Conservation (phyloP, 2,797 vertebrate species). For the Aeoliscus strigatus region DNA sequence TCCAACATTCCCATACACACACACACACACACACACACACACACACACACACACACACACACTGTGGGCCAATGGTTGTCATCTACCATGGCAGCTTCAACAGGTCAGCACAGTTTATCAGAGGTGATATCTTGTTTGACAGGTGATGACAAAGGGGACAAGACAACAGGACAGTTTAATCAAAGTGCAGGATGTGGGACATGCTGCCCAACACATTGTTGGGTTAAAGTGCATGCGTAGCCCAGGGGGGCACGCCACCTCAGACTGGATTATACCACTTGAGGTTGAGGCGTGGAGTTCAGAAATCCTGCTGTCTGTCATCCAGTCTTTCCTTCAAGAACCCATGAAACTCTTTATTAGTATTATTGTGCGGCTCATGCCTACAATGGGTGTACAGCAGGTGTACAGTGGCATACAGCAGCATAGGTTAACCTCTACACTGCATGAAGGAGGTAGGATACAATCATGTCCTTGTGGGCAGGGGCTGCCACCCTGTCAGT, state of each 20-base stretch:
- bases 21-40: constrained; percentile 12
- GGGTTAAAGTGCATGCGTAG: constrained; percentile 21
- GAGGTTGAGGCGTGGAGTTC: constrained; percentile 23
- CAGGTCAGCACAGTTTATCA: constrained; percentile 31
- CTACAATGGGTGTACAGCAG: too few species aligned
- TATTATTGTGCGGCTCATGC: constrained; percentile 12
- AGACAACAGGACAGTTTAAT: constrained; percentile 6
- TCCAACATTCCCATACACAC: constrained; percentile 41
- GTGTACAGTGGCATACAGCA: constrained; percentile 4
- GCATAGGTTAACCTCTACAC: background rate
- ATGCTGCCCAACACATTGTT: constrained; percentile 7
- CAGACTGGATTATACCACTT: constrained; percentile 20
- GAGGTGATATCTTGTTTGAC: constrained; percentile 26
- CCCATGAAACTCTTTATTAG: background rate
- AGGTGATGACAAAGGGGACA: constrained; percentile 5
- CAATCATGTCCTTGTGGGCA: constrained; percentile 3
- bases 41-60: constrained; percentile 27
- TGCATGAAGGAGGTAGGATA: background rate
- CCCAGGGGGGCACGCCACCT: constrained; percentile 18
- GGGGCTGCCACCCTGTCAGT: background rate
- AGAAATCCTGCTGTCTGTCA: constrained; percentile 12
- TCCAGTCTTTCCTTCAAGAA: too few species aligned
- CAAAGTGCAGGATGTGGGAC: constrained; percentile 21
- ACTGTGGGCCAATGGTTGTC: constrained; percentile 22
- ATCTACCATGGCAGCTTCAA: constrained; percentile 8